Evolutionary conservation across 2,113 vertebrate genomes (phyloP).

Genomic region (Brachypodius melanocephalos): DNA sequence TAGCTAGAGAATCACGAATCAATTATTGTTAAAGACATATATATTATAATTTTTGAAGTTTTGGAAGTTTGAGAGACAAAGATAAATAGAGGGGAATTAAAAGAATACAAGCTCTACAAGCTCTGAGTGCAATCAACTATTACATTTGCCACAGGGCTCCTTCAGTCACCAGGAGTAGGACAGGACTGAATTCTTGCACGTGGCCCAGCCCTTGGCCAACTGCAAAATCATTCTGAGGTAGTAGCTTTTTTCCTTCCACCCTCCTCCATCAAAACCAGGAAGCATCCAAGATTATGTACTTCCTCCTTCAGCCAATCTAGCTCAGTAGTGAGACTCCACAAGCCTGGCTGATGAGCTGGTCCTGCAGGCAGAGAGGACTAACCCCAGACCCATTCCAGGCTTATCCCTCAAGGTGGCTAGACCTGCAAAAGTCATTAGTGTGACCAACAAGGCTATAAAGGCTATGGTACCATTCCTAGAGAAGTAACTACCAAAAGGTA

Average conservation of each 20-base stretch:
- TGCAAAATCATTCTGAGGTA: neutral
- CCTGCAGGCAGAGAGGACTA: neutral
- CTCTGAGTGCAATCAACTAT: neutral
- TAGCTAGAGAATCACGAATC: neutral
- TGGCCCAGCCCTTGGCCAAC: neutral
- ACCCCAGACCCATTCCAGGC: fast-evolving
- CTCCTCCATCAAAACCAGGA: fast-evolving
- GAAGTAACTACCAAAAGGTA: neutral
- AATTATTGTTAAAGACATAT: neutral
- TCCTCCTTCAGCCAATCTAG: neutral
- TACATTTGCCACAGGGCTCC: neutral
- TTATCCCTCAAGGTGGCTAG: neutral
- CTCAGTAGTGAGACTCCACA: neutral
- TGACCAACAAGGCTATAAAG: neutral
- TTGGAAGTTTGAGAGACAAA: neutral
- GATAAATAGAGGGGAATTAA: neutral
- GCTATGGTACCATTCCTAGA: neutral
- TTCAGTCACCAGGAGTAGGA: neutral
- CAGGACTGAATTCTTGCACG: neutral
- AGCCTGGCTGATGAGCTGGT: neutral
- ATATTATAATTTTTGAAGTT: neutral
- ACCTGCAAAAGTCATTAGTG: neutral
- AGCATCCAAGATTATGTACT: neutral
- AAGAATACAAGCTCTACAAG: neutral
- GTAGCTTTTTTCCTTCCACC: neutral